A percentile compares a stretch with the other conserved stretches of the same genome.
phyloP scores from a whole-genome alignment of 2,113 vertebrate species.

The Tylochromis polylepis region DNA sequence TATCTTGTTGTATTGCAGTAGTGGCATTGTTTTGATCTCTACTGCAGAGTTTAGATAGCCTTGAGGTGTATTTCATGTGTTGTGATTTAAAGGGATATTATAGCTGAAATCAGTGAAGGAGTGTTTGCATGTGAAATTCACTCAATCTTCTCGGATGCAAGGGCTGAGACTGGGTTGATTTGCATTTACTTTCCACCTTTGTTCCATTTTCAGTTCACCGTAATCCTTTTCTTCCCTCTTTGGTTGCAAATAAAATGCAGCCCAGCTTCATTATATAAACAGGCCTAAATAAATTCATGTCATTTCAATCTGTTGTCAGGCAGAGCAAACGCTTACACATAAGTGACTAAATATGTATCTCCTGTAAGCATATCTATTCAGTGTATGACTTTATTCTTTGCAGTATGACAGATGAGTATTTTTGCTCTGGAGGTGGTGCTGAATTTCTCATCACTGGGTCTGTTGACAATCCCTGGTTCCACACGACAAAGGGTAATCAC shows the following conservation, averaged over 20 bases:
- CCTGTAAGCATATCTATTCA: conserved; percentile 6
- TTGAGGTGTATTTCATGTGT: background rate
- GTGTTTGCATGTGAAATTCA: background rate
- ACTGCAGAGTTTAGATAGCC: background rate
- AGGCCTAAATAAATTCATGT: background rate
- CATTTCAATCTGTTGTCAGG: background rate
- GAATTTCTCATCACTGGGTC: background rate
- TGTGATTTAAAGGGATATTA: background rate
- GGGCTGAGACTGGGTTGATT: background rate
- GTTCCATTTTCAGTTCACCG: background rate
- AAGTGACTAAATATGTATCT: conserved; percentile 7
- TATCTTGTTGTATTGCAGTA: background rate
- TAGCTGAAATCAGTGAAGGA: background rate
- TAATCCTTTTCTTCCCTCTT: background rate
- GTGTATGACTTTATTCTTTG: conserved; percentile 5
- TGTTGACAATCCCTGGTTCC: background rate
- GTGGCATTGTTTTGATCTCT: background rate
- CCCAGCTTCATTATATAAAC: background rate
- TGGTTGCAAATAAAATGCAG: background rate
- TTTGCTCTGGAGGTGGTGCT: background rate
- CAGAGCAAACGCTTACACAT: background rate
- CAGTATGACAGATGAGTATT: background rate
- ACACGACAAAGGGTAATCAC: conserved; percentile 20
- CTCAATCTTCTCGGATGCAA: background rate
- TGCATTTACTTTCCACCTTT: background rate